Evolutionary conservation across 92 coral and sea anemone species (phyloP), one percentile per base, ranked within the genome.

Genomic region (Umimayanthus kanabou): DNA sequence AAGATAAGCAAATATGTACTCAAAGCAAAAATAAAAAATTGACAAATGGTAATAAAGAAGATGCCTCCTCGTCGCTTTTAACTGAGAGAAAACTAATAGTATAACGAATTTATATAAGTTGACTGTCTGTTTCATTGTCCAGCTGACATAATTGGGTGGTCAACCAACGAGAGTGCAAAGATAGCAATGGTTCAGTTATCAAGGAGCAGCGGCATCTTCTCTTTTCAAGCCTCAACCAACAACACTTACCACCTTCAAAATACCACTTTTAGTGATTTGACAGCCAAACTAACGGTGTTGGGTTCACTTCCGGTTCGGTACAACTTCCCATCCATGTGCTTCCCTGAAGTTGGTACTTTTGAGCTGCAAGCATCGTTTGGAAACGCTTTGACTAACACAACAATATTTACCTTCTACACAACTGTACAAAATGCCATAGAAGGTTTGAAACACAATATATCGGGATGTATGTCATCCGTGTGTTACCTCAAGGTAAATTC

Each of bases 111-210:
- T 8, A 47, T 6, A 53, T 13, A 0, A 53, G 20, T 53, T 53
- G 58, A 53, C 20, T 53, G 66, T 4, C 16, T 57, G 13, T 6
- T 55, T 80, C 6, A 18, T 80, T 18, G 14, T 43, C 42, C 78
- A 83, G 87, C 67, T 47, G 87, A 83, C 50, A 83, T 83, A 13
- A 71, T 83, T 45, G 87, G 87, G 15, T 83, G 87, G 87, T 83
- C 87, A 9, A 43, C 66, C n/a, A 40, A 28, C 15, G 87, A 57
- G 5, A 47, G 43, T 72, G 65, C 79, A 40, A 55, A 25, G 22
- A 72, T 83, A 69, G 26, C 43, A 43, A n/a, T 70, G 76, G 39
- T 71, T 4, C 78, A 83, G 23, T 39, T 77, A 3, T n/a, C 76
- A 28, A 30, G 20, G 5, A 71, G 29, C 30, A 29, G 65, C 15